Conservation (phyloP, 1,140 invertebrate genomes). For the Oryctes rhinoceros region DNA sequence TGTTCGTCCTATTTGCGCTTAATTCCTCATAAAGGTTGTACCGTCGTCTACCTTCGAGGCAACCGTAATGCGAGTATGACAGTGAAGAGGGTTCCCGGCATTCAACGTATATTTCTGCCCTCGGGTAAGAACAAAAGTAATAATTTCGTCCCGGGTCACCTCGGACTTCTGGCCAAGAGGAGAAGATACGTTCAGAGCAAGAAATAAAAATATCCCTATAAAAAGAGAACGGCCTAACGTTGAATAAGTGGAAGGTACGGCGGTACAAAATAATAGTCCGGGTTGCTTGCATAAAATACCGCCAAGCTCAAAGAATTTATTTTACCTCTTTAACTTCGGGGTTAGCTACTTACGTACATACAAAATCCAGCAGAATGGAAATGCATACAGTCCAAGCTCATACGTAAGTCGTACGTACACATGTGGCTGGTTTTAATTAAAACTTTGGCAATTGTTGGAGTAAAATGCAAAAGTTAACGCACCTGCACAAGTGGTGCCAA, state of each 20-base stretch:
- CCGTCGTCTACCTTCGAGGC: background rate
- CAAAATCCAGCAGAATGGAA: background rate
- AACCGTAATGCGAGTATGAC: conserved; percentile 17
- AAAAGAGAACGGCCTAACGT: conserved; percentile 14
- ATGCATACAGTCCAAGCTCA: background rate
- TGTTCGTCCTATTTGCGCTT: background rate
- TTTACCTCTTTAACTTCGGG: background rate
- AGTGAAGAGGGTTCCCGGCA: conserved; percentile 12
- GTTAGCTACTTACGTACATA: background rate
- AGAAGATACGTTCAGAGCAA: background rate
- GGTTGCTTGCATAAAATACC: conserved; percentile 10
- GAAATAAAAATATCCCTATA: conserved; percentile 18
- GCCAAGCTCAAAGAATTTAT: background rate
- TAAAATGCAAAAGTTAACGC: too few species aligned
- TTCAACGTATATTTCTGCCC: background rate
- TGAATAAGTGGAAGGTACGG: conserved; percentile 14
- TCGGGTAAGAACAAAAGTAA: conserved; percentile 21
- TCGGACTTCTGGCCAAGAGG: background rate
- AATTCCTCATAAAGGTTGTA: conserved; percentile 24
- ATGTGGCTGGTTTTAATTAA: too few species aligned
- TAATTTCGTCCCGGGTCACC: conserved; percentile 16
- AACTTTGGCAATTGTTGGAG: too few species aligned
- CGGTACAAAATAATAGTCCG: background rate
- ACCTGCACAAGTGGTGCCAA: too few species aligned
- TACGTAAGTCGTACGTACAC: background rate